Conservation (phyloP, 2,888 invertebrate genomes). For the Plebejus argus region DNA sequence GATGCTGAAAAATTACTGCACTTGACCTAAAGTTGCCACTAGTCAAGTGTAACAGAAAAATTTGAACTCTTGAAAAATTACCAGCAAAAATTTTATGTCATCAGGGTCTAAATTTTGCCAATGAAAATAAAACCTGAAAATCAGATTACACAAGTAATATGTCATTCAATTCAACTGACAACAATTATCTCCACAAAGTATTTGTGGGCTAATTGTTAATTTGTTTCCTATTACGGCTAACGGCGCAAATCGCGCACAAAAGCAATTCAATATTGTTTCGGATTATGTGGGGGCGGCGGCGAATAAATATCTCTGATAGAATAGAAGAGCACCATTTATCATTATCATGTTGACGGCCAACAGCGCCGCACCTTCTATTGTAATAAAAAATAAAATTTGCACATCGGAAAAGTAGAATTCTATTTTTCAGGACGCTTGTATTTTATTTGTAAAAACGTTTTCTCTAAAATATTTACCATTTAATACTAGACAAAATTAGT, state of each 20-base stretch:
- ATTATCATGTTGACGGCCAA: slow-evolving; percentile 66
- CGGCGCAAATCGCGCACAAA: slow-evolving; percentile 53
- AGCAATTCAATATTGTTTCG: slow-evolving; percentile 58
- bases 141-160: background rate
- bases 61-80: background rate
- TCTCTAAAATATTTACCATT: background rate
- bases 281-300: slow-evolving; percentile 50
- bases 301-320: slow-evolving; percentile 67
- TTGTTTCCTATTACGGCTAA: slow-evolving; percentile 50
- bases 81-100: background rate
- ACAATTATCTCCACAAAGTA: slow-evolving; percentile 30
- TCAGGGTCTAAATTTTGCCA: background rate
- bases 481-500: background rate
- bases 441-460: background rate
- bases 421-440: background rate
- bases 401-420: background rate
- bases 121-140: background rate
- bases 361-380: slow-evolving; percentile 59
- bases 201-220: slow-evolving; percentile 37
- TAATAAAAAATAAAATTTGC: slow-evolving; percentile 26
- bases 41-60: background rate
- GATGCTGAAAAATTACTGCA: slow-evolving; percentile 22
- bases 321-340: slow-evolving; percentile 65
- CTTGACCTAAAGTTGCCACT: background rate
- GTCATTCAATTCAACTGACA: background rate